These are phyloP conservation scores for Hirundichthys speculiger DNA, from an alignment of 2,113 vertebrate species.

Conservation along the genomic window DNA sequence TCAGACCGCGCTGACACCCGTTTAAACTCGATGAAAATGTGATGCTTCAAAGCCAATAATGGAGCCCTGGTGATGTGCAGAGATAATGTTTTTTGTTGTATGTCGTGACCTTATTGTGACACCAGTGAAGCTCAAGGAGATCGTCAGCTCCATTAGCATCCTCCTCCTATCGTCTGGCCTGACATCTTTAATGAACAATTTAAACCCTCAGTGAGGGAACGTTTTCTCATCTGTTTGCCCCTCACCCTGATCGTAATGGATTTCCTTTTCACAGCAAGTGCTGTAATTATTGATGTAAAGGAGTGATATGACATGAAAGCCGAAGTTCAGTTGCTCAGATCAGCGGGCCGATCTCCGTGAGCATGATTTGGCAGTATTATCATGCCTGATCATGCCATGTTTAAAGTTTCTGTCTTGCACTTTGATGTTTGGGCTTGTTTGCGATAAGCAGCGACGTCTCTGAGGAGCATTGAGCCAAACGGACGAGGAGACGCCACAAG, in stretches of 20 bases:
- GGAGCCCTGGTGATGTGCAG: slow-evolving; percentile 11
- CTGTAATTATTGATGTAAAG: slow-evolving; percentile 13
- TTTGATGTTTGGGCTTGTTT: slow-evolving; percentile 39
- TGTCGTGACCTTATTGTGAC: slow-evolving; percentile 41
- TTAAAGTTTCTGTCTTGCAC: slow-evolving; percentile 3
- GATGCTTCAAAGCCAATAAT: slow-evolving; percentile 40
- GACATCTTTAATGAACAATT: slow-evolving; percentile 23
- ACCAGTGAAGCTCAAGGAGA: slow-evolving; percentile 25
- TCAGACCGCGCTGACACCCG: slow-evolving; percentile 27
- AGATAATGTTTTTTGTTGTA: slow-evolving; percentile 15
- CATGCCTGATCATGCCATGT: background rate
- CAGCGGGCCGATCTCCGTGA: background rate
- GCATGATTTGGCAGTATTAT: slow-evolving; percentile 12
- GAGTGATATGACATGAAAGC: slow-evolving; percentile 33
- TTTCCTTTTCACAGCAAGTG: slow-evolving; percentile 1
- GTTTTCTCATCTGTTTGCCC: slow-evolving; percentile 5
- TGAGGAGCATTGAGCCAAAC: too few relatives aligned
- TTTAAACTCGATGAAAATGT: slow-evolving; percentile 31
- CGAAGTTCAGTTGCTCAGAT: slow-evolving; percentile 22
- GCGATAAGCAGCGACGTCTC: too few relatives aligned
- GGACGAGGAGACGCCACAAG: too few relatives aligned
- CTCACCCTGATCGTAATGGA: slow-evolving; percentile 4
- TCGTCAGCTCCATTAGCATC: background rate
- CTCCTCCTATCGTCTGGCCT: background rate
- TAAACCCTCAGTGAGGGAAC: slow-evolving; percentile 9